These are phyloP conservation scores for Spinus pinus DNA, from an alignment of 2,797 vertebrate genomes.

Conservation along the genomic window DNA sequence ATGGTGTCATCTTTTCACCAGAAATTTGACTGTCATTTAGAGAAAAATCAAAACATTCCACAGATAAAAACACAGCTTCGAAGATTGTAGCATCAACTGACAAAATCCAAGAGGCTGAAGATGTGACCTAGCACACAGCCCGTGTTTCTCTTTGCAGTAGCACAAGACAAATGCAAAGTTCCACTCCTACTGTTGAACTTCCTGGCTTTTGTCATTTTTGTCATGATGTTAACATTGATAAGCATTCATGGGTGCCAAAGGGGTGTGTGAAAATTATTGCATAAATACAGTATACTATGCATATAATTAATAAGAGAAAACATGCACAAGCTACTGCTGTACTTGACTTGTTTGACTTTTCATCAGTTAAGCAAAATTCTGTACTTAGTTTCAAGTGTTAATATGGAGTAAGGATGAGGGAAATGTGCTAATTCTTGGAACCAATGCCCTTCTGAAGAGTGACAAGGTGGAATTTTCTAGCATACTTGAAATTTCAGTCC, in stretches of 20 bases:
- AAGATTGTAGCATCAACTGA: background rate
- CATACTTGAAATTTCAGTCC: conserved; percentile 69
- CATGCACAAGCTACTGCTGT: background rate
- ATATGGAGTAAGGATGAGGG: conserved; percentile 49
- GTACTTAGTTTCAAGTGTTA: conserved; percentile 52
- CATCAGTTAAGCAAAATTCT: conserved; percentile 27
- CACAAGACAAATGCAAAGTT: conserved; percentile 14
- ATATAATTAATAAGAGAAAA: conserved; percentile 65
- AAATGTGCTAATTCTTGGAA: conserved; percentile 63
- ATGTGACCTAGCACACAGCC: background rate
- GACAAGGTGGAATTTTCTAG: conserved; percentile 73
- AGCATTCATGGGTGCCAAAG: background rate
- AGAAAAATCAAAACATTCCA: background rate
- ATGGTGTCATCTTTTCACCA: background rate
- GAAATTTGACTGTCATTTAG: background rate
- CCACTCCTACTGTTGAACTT: background rate
- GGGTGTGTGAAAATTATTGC: conserved; percentile 36
- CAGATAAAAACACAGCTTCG: background rate
- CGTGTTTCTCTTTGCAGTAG: background rate
- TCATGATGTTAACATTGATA: conserved; percentile 50
- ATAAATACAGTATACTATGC: conserved; percentile 58
- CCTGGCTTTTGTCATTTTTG: conserved; percentile 16
- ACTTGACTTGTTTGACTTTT: conserved; percentile 70
- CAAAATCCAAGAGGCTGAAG: background rate
- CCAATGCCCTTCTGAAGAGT: conserved; percentile 65